Conservation (phyloP, 92 coral and sea anemone species). For the Parazoanthus swiftii region DNA sequence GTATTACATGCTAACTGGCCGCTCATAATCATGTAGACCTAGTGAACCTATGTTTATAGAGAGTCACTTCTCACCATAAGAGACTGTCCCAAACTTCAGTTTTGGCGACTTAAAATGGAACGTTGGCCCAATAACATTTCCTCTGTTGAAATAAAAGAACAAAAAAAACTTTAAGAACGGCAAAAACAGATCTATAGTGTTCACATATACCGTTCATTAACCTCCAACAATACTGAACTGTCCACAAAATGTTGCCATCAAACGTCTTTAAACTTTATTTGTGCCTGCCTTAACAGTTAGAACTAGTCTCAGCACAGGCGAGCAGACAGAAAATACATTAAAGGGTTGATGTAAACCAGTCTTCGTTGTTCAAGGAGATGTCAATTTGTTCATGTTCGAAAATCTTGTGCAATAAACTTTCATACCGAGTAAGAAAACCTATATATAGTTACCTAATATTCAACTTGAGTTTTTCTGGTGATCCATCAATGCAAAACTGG, state of each 20-base stretch:
- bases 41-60: not conserved
- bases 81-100: conserved; percentile 94
- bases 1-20: not conserved
- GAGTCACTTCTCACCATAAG: conserved; percentile 77
- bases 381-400: no score
- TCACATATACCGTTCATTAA: not conserved
- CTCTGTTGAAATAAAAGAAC: conserved; percentile 55
- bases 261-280: no score
- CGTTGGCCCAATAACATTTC: conserved; percentile 97
- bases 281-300: no score
- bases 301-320: no score
- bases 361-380: no score
- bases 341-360: no score
- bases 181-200: not conserved
- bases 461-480: conserved; percentile 84
- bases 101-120: conserved; percentile 93
- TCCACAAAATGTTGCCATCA: no score
- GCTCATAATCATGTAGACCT: not conserved
- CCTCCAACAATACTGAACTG: not conserved
- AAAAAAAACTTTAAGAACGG: not conserved
- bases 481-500: conserved; percentile 84
- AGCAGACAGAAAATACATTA: no score
- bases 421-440: not conserved
- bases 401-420: not conserved
- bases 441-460: conserved; percentile 62